Evolutionary conservation across 2,888 invertebrate species (phyloP), one percentile per base, ranked within the genome.

Genomic region (Cheilosia impressa): DNA sequence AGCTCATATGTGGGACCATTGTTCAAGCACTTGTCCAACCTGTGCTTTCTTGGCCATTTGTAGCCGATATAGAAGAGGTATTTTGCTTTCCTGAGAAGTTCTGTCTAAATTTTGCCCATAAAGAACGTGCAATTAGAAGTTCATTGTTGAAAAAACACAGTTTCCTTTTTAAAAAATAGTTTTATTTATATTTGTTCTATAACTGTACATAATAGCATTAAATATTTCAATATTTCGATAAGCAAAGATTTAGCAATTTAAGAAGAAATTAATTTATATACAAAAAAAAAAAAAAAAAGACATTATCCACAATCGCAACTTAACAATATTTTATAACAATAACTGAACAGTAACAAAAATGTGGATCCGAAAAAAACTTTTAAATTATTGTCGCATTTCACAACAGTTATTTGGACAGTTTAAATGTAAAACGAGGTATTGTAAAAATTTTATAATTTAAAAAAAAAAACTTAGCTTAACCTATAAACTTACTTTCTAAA

Each of bases 171-270:
- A 45, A 19, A 19, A 76, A 57, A 77, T 50, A 24, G 43, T 73
- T 83, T 79, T 83, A 83, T 83, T 83, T 65, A 52, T 71, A 62
- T 60, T 52, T 63, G 73, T 69, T 79, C 68, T 83, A 52, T 63
- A 68, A 45, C 68, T 79, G 73, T 83, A 83, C 73, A 83, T 63
- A 63, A 45, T 47, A 34, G 1, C 5, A 7, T 15, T 52, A 24
- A 24, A 24, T 22, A n/a, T 65, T 38, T 57, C 6, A 43, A 66
- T 50, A 65, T 43, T 68, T 71, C 60, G 7, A 41, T 47, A 53
- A 66, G 17, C 38, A 63, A 63, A 4, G 7, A 43, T 34, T 71
- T 34, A 31, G 19, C 9, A 63, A 27, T n/a, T 60, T 34, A 58
- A 22, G 4, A 38, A 57, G 9, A 65, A 31, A 22, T 52, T 57